Evolutionary conservation across 2,888 invertebrate genomes (phyloP).

Genomic region (Leucophora obtusa): DNA sequence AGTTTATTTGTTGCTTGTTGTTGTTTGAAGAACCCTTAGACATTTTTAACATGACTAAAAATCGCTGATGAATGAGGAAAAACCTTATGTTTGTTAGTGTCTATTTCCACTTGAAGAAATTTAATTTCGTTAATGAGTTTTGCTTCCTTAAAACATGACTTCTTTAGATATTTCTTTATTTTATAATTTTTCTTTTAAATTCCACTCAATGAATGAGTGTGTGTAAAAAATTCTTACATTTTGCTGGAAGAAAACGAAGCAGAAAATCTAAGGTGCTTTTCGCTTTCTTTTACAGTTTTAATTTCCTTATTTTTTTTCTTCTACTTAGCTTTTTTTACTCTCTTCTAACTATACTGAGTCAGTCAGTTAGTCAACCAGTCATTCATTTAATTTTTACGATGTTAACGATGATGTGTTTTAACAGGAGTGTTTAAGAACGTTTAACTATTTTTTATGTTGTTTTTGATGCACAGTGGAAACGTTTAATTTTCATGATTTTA

Average conservation of each 20-base stretch:
- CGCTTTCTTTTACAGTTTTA: slow-evolving; percentile 40
- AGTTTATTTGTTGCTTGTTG: slow-evolving; percentile 4
- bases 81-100: slow-evolving; percentile 43
- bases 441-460: slow-evolving; percentile 12
- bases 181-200: not conserved
- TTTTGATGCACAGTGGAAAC: slow-evolving; percentile 39
- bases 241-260: not conserved
- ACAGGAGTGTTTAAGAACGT: slow-evolving; percentile 17
- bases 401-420: slow-evolving; percentile 21
- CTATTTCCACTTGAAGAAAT: slow-evolving; percentile 72
- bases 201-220: not conserved
- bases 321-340: slow-evolving; percentile 7
- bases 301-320: slow-evolving; percentile 1
- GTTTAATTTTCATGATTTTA: too few relatives aligned
- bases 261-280: slow-evolving; percentile 43
- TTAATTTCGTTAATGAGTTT: slow-evolving; percentile 76
- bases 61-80: slow-evolving; percentile 22
- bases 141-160: slow-evolving; percentile 56
- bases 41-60: slow-evolving; percentile 9
- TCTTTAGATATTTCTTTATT: slow-evolving; percentile 20
- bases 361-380: slow-evolving; percentile 45
- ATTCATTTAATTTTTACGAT: slow-evolving; percentile 37
- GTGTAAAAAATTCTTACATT: slow-evolving; percentile 28
- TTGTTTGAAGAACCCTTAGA: slow-evolving; percentile 10
- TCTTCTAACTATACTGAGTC: slow-evolving; percentile 8